phyloP scores from a whole-genome alignment of 2,888 invertebrate genomes.

The Acrocyrtus sp. region DNA sequence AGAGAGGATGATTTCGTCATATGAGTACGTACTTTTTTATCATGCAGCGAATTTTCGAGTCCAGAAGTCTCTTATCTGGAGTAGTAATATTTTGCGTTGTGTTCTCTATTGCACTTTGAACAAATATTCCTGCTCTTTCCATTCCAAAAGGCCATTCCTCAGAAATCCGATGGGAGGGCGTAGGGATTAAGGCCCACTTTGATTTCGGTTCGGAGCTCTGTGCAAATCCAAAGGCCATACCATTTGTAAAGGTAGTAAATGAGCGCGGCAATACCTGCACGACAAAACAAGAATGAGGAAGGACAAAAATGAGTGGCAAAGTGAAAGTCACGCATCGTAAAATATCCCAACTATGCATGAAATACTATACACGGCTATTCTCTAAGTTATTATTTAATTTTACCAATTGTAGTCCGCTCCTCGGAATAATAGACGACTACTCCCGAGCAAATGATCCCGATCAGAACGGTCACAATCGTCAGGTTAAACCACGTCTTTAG shows the following conservation, averaged over 20 bases:
- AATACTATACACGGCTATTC: too few species aligned
- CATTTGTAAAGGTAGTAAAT: constrained; percentile 57
- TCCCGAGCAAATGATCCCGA: constrained; percentile 43
- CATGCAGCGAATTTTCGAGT: too few species aligned
- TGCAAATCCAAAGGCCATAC: constrained; percentile 58
- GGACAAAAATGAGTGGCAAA: too few species aligned
- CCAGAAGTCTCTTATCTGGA: constrained; percentile 43
- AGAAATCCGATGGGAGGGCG: constrained; percentile 56
- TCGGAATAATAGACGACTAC: constrained; percentile 32
- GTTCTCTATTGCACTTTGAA: constrained; percentile 50
- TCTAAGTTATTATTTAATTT: background rate
- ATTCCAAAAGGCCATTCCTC: constrained; percentile 49
- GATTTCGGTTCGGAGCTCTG: constrained; percentile 55
- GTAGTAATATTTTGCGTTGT: constrained; percentile 37
- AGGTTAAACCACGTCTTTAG: constrained; percentile 55
- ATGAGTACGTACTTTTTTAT: background rate
- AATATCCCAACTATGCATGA: background rate
- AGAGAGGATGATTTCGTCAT: too few species aligned
- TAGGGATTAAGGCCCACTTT: constrained; percentile 52
- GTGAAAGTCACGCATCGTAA: too few species aligned
- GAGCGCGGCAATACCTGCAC: constrained; percentile 37
- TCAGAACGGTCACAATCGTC: constrained; percentile 43
- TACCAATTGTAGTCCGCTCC: constrained; percentile 37
- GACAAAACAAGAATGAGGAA: too few species aligned
- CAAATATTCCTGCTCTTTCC: constrained; percentile 42